These are phyloP conservation scores for Lutraria rhynchaena DNA, from an alignment of 1,140 invertebrate genomes.

Conservation along the genomic window DNA sequence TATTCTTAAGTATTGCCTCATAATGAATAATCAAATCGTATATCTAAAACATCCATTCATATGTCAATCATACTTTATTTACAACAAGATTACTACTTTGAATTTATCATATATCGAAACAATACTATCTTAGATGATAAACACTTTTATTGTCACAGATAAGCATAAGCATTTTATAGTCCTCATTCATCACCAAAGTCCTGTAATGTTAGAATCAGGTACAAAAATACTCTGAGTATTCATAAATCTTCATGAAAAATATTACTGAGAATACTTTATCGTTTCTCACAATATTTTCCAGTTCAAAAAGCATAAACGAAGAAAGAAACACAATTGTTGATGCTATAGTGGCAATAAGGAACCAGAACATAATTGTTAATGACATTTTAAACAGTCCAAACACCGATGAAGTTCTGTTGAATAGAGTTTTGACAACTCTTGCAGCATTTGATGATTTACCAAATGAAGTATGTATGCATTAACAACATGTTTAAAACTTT, in stretches of 20 bases:
- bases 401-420: background rate
- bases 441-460: background rate
- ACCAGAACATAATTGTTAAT: conserved; percentile 13
- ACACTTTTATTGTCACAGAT: background rate
- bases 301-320: background rate
- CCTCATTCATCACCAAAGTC: background rate
- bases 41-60: too few species aligned
- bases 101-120: background rate
- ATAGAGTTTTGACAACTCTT: background rate
- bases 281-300: background rate
- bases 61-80: too few species aligned
- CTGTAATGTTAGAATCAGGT: background rate
- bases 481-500: too few species aligned
- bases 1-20: too few species aligned
- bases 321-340: conserved; percentile 36
- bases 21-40: too few species aligned
- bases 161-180: background rate
- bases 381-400: background rate
- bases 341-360: conserved; percentile 3
- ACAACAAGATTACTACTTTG: too few species aligned
- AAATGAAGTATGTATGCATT: background rate
- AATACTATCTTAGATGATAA: background rate
- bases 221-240: background rate
- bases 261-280: too few species aligned
- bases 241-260: background rate